These are phyloP conservation scores for Amphilophus citrinellus DNA, from an alignment of 2,113 vertebrate species.

Conservation along the genomic window DNA sequence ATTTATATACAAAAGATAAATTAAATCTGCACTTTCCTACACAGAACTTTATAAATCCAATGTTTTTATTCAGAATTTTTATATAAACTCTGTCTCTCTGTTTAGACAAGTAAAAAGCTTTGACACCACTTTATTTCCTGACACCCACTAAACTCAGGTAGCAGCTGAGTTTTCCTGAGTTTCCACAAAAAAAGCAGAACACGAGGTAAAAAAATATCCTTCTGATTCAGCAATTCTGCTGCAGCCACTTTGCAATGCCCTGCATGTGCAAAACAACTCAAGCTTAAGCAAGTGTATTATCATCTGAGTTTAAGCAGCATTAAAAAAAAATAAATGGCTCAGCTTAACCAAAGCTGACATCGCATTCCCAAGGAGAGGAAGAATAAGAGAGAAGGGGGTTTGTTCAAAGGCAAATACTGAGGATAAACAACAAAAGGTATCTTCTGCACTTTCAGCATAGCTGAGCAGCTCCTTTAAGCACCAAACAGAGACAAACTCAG, in stretches of 20 bases:
- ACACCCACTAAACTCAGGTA: neutral
- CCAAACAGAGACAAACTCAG: neutral
- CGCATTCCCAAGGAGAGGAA: constrained; percentile 16
- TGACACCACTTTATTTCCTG: neutral
- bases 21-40: neutral
- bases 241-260: neutral
- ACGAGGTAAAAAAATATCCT: neutral
- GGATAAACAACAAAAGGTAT: neutral
- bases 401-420: constrained; percentile 8
- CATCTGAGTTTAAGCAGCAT: constrained; percentile 24
- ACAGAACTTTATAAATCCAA: neutral
- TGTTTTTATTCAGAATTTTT: neutral
- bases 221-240: constrained; percentile 37
- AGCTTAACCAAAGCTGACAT: constrained; percentile 36
- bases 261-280: constrained; percentile 14
- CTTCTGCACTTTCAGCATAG: neutral
- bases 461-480: constrained; percentile 2
- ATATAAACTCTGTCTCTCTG: neutral
- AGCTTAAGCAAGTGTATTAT: constrained; percentile 33
- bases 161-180: neutral
- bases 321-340: constrained; percentile 17
- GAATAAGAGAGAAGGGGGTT: neutral
- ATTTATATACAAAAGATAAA: neutral
- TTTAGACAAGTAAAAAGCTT: neutral
- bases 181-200: constrained; percentile 17